Evolutionary conservation across 2,113 vertebrate genomes (phyloP), one percentile per base, ranked within the genome.

Genomic region (Corythornis madagascariensis): DNA sequence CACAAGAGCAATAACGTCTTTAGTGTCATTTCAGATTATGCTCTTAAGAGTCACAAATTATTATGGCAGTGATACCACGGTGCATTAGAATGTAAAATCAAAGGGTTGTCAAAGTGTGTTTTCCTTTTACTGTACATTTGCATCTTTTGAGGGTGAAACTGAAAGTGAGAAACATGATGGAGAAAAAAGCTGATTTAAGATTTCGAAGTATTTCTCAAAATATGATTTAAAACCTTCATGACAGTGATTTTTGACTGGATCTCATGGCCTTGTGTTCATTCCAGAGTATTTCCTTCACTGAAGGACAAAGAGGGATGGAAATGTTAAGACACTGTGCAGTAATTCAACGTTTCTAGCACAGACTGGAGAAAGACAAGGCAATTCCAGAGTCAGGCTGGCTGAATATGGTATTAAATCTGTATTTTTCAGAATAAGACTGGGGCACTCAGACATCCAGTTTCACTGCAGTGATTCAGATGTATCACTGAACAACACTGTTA

Each of bases 181-280:
- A 85, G 29, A 73, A 76, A 86, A 90, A 81, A 88, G 64, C 10
- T 60, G 28, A 47, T 38, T 18, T 74, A 76, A 55, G 43, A 90
- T 55, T 80, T 90, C 75, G 40, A 83, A 86, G 47, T 52, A 63
- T 59, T 94, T 94, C 80, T 91, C 71, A 38, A 89, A n/a, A 25
- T 66, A 35, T 35, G 38, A 74, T 71, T 89, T 85, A 72, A 89
- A 92, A 76, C n/a, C 56, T 89, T 80, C 60, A 33, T 40, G 64
- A 86, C 33, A 77, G 35, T 90, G 47, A 84, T 74, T 93, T 73
- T 82, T 81, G 31, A 70, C 33, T 50, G 43, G 59, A 45, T 80
- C 25, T 84, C 35, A 60, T 52, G n/a, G 45, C 22, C 45, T 77
- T 80, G 35, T 18, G 29, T 71, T 72, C 57, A 70, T 26, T 35